Evolutionary conservation across 2,113 vertebrate species (phyloP).

Genomic region (Hemicordylus capensis): DNA sequence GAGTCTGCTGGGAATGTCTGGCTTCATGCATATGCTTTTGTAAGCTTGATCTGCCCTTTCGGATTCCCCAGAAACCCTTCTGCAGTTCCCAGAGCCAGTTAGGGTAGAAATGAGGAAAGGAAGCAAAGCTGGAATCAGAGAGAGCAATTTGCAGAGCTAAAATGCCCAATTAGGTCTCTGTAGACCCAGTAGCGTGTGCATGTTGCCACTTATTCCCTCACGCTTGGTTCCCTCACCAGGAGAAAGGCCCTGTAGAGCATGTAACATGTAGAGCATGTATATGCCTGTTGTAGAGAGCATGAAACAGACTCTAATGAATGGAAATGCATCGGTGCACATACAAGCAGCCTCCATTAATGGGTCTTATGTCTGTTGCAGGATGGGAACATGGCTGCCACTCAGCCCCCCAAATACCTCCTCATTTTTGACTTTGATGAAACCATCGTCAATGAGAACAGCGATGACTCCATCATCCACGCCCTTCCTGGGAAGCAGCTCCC

Average conservation of each 20-base stretch:
- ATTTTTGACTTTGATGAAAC: constrained; percentile 98
- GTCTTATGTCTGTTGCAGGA: constrained; percentile 61
- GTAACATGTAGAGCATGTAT: too few relatives aligned
- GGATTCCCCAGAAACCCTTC: not conserved
- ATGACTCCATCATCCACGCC: constrained; percentile 84
- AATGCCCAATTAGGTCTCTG: too few relatives aligned
- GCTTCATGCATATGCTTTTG: not conserved
- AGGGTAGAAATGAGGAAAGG: not conserved
- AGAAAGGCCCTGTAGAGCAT: not conserved
- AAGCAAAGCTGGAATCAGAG: not conserved
- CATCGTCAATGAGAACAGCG: constrained; percentile 93
- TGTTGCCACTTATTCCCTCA: accelerated
- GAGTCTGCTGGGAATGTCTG: not conserved
- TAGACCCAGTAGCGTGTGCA: not conserved
- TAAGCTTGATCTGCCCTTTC: not conserved
- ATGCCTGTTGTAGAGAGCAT: not conserved
- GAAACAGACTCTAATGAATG: not conserved
- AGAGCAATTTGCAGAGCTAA: not conserved
- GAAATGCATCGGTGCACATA: too few relatives aligned
- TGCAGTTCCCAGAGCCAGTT: not conserved
- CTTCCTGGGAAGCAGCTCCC: constrained; percentile 87
- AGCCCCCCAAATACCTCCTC: constrained; percentile 84
- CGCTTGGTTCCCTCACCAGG: too few relatives aligned
- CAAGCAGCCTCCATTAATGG: not conserved
- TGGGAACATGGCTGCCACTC: constrained; percentile 75